Evolutionary conservation across 1,140 invertebrate species (phyloP), one percentile per base, ranked within the genome.

Genomic region (Geopemphigus sp.): DNA sequence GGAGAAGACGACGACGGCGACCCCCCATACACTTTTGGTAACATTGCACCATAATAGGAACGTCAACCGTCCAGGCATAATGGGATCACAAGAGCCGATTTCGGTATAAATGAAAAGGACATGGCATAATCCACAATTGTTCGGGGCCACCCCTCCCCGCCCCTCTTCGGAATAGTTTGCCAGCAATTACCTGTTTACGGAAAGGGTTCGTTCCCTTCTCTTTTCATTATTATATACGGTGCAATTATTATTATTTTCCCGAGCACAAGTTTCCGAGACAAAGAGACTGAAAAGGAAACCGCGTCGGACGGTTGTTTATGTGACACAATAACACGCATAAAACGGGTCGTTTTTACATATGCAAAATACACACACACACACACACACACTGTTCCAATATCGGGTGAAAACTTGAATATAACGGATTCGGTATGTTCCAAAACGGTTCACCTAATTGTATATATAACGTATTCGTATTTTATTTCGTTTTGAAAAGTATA

Each of bases 31-130:
- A 24, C 56, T 59, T 39, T 56, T 15, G 39, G 54, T 76, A 76
- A 76, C 72, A 59, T 76, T 76, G 54, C 72, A 76, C 72, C 72
- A 59, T 76, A 76, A 76, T 76, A 26, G n/a, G 72, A 59, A 76
- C 72, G 72, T 76, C 72, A 54, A 72, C 68, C 47, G 50, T 54
- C 50, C 68, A 32, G 50, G 68, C 68, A 54, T 72, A 59, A 76
- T 57, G 54, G 50, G 70, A 73, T 73, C 70, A 68, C 45, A 59
- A 76, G 56, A 45, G 54, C 72, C 72, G 72, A 76, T 76, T 76
- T 76, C 24, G 72, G 72, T 29, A 24, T n/a, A 29, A 76, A 76
- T 57, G 32, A 59, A 59, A 59, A 45, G 53, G 72, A 76, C 54
- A 39, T 39, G 54, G 56, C 32, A 22, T 26, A 45, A 59, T 59